Conservation (phyloP, 2,797 vertebrate species). For the Psittacula derbiana region DNA sequence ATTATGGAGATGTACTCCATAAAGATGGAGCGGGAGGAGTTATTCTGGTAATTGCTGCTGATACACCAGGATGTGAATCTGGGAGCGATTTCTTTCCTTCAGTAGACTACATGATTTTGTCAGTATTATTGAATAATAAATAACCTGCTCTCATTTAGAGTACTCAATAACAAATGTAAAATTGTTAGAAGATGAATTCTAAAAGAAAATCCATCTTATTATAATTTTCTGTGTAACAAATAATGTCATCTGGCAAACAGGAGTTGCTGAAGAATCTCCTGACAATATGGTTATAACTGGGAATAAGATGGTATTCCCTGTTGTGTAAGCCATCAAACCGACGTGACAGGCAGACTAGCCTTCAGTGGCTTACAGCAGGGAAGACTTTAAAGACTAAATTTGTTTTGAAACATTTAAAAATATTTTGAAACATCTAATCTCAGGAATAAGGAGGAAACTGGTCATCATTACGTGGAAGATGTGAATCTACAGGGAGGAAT, state of each 20-base stretch:
- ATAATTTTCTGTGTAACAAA: background rate
- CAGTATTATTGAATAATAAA: background rate
- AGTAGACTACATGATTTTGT: background rate
- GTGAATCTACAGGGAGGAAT: background rate
- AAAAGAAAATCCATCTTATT: background rate
- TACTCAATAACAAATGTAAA: background rate
- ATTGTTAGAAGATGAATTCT: background rate
- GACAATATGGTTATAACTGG: background rate
- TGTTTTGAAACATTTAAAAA: background rate
- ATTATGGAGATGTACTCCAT: background rate
- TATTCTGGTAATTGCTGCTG: background rate
- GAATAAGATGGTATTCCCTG: background rate
- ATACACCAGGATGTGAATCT: background rate
- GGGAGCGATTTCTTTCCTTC: background rate
- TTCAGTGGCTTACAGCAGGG: background rate
- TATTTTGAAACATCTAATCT: conserved; percentile 7
- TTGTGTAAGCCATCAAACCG: background rate
- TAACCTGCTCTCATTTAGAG: background rate
- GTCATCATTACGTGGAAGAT: background rate
- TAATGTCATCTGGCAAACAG: background rate
- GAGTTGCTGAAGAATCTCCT: background rate
- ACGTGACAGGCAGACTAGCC: background rate
- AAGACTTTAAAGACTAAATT: background rate
- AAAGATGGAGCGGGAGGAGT: background rate
- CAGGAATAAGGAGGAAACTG: background rate